These are phyloP conservation scores for Protophormia terraenovae DNA, from an alignment of 2,888 invertebrate genomes.

Conservation along the genomic window DNA sequence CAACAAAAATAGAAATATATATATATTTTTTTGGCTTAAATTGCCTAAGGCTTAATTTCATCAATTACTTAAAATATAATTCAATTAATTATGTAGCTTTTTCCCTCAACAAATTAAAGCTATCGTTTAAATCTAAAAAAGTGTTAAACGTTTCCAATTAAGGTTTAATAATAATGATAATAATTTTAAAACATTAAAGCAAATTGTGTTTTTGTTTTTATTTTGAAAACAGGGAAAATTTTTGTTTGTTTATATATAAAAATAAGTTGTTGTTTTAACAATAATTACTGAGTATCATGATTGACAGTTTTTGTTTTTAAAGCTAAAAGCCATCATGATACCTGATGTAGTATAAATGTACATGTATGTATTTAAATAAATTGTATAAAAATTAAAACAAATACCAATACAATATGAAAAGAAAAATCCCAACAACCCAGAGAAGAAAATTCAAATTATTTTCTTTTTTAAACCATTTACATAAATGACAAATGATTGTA, in stretches of 20 bases:
- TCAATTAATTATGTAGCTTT: background rate
- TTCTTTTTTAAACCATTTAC: background rate
- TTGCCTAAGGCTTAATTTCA: too few relatives aligned
- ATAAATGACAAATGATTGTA: background rate
- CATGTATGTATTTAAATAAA: conserved; percentile 10
- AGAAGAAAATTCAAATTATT: background rate
- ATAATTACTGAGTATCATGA: conserved; percentile 32
- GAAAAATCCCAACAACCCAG: background rate
- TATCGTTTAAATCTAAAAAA: conserved; percentile 47
- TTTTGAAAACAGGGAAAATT: too few relatives aligned
- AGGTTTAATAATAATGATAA: conserved; percentile 45
- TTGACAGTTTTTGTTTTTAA: conserved; percentile 50
- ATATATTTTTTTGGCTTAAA: too few relatives aligned
- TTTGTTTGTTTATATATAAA: too few relatives aligned
- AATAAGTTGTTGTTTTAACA: background rate
- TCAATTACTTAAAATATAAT: too few relatives aligned
- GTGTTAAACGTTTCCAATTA: conserved; percentile 59
- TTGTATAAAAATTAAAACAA: conserved; percentile 4
- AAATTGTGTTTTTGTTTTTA: too few relatives aligned
- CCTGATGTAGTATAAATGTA: conserved; percentile 25
- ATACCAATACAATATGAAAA: background rate
- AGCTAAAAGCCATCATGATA: conserved; percentile 41
- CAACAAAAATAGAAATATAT: too few relatives aligned
- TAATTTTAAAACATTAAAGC: too few relatives aligned
- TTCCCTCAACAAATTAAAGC: background rate